Base-by-base conservation (phyloP, 2,113 vertebrate species). In the Morone chrysops region DNA sequence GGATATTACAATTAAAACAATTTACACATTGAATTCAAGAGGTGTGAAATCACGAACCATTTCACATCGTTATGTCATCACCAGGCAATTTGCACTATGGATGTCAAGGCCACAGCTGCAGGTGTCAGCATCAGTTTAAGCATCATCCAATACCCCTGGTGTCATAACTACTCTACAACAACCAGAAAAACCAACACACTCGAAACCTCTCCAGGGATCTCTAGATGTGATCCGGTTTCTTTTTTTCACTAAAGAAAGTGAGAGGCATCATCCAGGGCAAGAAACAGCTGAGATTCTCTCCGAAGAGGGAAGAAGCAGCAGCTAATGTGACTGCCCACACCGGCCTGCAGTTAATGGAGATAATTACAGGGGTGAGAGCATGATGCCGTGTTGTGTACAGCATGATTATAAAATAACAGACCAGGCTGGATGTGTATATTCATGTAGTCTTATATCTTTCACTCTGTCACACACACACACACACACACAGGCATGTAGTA, bases 101-200 rank as follows among this genome's bases (percentile, higher is more conserved):
- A 50, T 76, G 54, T 69, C 47, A 61, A 16, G 31, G 43, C 16
- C 54, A 17, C 89, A 92, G 87, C 87, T 87, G 89, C 81, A 85
- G 25, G 74, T 38, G 51, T 90, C 84, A 85, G 41, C 74, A 81
- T 80, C 66, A 84, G 62, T 85, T 83, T 65, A 81, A 86, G 79
- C 45, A 68, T 48, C 62, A 81, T 6, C 54, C 72, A 74, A 92
- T 87, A 80, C 47, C 57, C 51, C 57, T 57, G 17, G 65, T 84
- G 78, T 69, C 78, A 79, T 48, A 74, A 78, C 80, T 77, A 83
- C 56, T 75, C 87, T 67, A 74, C 65, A 81, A 76, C 85, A 81
- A 73, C 50, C 62, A 70, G 48, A 57, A 71, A 70, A 79, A 50
- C 17, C 63, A 81, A 56, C 67, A 70, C 11, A 76, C 57, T 70